Evolutionary conservation across 2,797 vertebrate species (phyloP).

Genomic region (Meda fulgida): DNA sequence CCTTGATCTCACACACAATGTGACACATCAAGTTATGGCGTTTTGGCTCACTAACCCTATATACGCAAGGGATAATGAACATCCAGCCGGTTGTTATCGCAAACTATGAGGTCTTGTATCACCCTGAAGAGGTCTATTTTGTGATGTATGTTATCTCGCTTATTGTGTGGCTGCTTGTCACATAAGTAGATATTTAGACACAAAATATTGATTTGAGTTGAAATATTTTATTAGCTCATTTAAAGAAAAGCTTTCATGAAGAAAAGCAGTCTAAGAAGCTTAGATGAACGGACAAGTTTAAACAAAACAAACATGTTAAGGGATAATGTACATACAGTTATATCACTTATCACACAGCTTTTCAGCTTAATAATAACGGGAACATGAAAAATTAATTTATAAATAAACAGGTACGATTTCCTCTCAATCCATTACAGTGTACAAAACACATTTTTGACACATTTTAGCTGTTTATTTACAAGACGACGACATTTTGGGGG

Average conservation of each 20-base stretch:
- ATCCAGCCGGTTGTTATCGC: not conserved
- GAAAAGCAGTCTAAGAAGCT: not conserved
- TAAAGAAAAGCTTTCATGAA: not conserved
- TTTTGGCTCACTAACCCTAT: not conserved
- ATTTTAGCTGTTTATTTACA: too few species aligned
- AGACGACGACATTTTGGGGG: too few species aligned
- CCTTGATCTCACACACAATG: not conserved
- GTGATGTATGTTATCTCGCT: not conserved
- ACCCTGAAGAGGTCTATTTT: not conserved
- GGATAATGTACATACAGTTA: not conserved
- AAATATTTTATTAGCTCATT: not conserved
- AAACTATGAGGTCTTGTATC: not conserved
- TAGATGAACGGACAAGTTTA: not conserved
- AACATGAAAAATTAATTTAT: not conserved
- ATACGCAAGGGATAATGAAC: not conserved
- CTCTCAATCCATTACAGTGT: too few species aligned
- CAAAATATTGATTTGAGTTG: not conserved
- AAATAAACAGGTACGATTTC: too few species aligned
- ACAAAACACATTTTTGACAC: too few species aligned
- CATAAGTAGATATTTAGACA: not conserved
- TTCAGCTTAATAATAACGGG: not conserved
- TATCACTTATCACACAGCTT: not conserved
- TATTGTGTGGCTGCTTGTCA: not conserved
- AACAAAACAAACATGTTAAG: not conserved
- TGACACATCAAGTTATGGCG: not conserved